Conservation (phyloP, 1,140 invertebrate genomes). For the Heliconius melpomene region DNA sequence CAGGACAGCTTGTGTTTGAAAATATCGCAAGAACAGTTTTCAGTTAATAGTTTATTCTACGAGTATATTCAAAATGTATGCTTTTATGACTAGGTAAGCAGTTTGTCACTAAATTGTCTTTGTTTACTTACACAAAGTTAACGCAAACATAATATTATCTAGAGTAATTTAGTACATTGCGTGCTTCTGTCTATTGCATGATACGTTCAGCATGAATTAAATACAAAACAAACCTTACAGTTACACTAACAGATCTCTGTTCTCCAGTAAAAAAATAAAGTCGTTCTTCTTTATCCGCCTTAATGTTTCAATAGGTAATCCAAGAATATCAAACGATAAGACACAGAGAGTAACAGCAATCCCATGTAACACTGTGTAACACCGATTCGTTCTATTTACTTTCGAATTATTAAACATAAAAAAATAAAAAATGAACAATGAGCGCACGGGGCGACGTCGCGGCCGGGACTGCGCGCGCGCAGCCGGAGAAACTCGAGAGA, state of each 20-base stretch:
- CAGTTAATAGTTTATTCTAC: neutral
- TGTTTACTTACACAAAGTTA: conserved; percentile 7
- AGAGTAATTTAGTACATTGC: neutral
- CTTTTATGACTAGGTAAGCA: neutral
- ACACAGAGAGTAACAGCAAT: conserved; percentile 36
- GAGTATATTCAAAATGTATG: neutral
- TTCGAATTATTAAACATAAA: conserved; percentile 36
- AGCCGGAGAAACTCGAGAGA: conserved; percentile 72
- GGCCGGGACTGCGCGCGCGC: conserved; percentile 60
- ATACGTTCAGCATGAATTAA: neutral
- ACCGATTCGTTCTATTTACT: conserved; percentile 41
- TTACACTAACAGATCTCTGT: conserved; percentile 51
- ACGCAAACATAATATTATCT: neutral
- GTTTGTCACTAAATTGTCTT: neutral
- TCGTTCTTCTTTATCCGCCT: neutral
- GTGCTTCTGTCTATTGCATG: neutral
- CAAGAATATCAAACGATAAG: conserved; percentile 37
- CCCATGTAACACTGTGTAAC: conserved; percentile 42
- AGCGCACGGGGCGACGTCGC: conserved; percentile 49
- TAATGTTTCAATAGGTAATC: conserved; percentile 10
- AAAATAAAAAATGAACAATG: neutral
- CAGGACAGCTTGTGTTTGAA: neutral
- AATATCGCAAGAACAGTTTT: neutral
- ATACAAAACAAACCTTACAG: conserved; percentile 63
- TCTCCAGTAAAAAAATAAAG: conserved; percentile 26